Evolutionary conservation across 2,797 vertebrate species (phyloP).

Genomic region (Molossus molossus): DNA sequence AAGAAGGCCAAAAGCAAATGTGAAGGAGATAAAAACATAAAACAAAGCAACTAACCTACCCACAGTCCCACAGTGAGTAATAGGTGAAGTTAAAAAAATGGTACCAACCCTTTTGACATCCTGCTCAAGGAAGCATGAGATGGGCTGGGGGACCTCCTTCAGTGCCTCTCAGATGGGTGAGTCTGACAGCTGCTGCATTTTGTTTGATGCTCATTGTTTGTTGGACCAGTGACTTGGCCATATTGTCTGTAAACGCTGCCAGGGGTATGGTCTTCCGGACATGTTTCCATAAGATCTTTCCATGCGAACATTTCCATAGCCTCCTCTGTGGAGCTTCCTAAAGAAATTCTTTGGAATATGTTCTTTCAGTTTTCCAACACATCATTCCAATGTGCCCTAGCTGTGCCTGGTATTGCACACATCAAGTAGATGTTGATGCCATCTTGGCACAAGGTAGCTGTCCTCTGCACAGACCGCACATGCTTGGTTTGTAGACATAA

Average conservation of each 20-base stretch:
- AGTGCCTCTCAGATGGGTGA: neutral
- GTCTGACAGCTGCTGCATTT: neutral
- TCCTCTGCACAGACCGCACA: neutral
- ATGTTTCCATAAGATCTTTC: conserved; percentile 3
- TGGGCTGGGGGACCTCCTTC: neutral
- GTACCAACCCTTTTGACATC: neutral
- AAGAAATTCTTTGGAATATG: neutral
- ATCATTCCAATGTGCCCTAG: neutral
- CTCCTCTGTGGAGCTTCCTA: neutral
- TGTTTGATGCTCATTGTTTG: neutral
- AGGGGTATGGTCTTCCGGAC: neutral
- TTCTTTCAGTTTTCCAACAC: neutral
- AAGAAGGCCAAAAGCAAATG: neutral
- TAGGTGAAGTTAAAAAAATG: neutral
- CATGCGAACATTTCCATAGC: neutral
- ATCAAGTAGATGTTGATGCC: neutral
- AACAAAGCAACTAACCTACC: neutral
- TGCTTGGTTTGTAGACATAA: conserved; percentile 60
- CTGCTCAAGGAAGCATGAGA: neutral
- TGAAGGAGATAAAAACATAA: neutral
- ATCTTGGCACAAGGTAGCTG: neutral
- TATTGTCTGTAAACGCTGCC: neutral
- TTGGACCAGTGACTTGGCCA: neutral
- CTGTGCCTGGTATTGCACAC: rapidly evolving
- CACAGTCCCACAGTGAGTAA: neutral